Evolutionary conservation across 2,888 invertebrate species (phyloP).

Genomic region (Acleris emargana): DNA sequence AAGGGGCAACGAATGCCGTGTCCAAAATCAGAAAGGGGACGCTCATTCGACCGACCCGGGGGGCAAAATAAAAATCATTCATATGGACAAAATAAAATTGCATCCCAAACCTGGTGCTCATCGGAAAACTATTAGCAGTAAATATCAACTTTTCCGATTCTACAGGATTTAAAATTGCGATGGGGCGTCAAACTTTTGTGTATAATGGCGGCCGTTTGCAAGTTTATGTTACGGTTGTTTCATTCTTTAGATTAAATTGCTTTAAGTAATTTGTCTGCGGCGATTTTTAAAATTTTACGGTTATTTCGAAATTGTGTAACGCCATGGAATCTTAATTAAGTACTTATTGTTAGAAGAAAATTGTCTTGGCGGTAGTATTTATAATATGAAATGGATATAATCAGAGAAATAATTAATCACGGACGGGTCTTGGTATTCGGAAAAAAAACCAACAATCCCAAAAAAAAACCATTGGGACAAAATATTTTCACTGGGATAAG

Average conservation of each 20-base stretch:
- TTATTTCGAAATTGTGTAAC: background rate
- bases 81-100: constrained; percentile 83
- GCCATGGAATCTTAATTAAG: too few species aligned
- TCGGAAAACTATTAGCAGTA: constrained; percentile 84
- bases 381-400: too few species aligned
- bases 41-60: constrained; percentile 58
- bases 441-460: too few species aligned
- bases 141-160: constrained; percentile 84
- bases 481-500: too few species aligned
- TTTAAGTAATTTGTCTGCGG: constrained; percentile 34
- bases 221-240: constrained; percentile 72
- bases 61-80: constrained; percentile 82
- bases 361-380: too few species aligned
- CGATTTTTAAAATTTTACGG: constrained; percentile 31
- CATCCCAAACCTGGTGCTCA: constrained; percentile 80
- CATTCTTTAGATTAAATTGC: constrained; percentile 58
- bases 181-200: constrained; percentile 55
- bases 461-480: too few species aligned
- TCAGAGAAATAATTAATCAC: too few species aligned
- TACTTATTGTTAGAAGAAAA: too few species aligned
- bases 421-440: too few species aligned
- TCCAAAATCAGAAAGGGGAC: constrained; percentile 68
- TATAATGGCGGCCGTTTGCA: constrained; percentile 71
- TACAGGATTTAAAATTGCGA: constrained; percentile 77
- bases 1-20: constrained; percentile 63